A percentile compares a stretch with the other conserved stretches of the same genome.
These are phyloP conservation scores for Chelmon rostratus DNA, from an alignment of 2,797 vertebrate genomes.

Conservation along the genomic window DNA sequence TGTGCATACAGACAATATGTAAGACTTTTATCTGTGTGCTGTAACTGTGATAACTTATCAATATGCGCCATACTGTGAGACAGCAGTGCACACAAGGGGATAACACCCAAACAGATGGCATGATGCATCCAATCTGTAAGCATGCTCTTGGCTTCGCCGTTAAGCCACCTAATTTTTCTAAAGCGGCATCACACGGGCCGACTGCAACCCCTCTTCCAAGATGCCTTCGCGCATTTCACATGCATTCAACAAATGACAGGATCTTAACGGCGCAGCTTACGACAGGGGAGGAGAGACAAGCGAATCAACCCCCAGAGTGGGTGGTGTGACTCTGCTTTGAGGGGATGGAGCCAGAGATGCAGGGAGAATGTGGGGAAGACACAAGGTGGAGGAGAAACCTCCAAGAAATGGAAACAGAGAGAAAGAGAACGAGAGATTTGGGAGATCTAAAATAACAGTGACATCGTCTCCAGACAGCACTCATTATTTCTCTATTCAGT, in stretches of 20 bases:
- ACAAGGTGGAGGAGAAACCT: constrained; percentile 57
- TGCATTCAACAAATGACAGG: constrained; percentile 58
- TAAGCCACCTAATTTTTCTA: constrained; percentile 32
- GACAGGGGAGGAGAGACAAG: constrained; percentile 57
- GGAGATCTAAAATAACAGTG: constrained; percentile 80
- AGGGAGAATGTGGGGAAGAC: constrained; percentile 55
- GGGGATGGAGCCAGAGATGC: constrained; percentile 52
- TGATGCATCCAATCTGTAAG: constrained; percentile 34
- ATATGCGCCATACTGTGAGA: constrained; percentile 25
- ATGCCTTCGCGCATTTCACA: constrained; percentile 46
- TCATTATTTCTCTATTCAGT: constrained; percentile 81
- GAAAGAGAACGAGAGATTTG: constrained; percentile 59
- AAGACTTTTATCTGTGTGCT: neutral
- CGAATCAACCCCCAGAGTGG: constrained; percentile 54
- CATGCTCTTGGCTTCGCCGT: constrained; percentile 33
- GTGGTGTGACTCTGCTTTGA: constrained; percentile 59
- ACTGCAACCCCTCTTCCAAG: constrained; percentile 30
- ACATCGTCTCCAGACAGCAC: constrained; percentile 78
- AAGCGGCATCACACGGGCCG: constrained; percentile 34
- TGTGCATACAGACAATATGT: neutral
- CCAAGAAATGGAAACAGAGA: constrained; percentile 60
- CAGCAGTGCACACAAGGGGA: constrained; percentile 16
- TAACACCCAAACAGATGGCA: constrained; percentile 41
- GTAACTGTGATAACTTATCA: constrained; percentile 16
- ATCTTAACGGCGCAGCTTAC: constrained; percentile 56